These are phyloP conservation scores for Ambastaia sidthimunki DNA, from an alignment of 2,797 vertebrate species.

Conservation along the genomic window DNA sequence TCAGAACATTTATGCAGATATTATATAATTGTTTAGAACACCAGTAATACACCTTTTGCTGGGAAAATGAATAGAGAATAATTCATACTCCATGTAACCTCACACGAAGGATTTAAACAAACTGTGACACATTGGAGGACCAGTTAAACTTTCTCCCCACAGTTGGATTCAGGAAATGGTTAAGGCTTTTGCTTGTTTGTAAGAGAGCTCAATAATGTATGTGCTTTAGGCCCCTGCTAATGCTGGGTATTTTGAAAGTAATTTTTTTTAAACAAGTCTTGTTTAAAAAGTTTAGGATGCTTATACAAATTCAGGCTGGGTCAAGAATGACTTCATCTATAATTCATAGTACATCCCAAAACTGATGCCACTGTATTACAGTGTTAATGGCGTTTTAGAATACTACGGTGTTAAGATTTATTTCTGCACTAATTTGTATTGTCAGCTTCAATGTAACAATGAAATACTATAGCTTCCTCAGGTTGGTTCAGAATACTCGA, in stretches of 20 bases:
- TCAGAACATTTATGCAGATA: constrained; percentile 42
- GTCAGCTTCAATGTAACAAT: constrained; percentile 7
- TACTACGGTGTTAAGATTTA: constrained; percentile 8
- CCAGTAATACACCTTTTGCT: constrained; percentile 22
- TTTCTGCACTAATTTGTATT: constrained; percentile 39
- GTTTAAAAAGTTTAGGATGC: constrained; percentile 16
- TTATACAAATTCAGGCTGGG: background rate
- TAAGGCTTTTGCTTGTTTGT: constrained; percentile 11
- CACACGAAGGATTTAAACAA: constrained; percentile 70
- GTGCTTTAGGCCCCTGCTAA: constrained; percentile 26
- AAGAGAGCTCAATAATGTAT: constrained; percentile 29
- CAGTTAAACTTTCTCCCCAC: constrained; percentile 52
- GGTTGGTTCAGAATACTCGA: constrained; percentile 29
- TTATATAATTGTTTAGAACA: constrained; percentile 18
- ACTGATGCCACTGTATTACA: background rate
- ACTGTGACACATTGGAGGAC: constrained; percentile 74
- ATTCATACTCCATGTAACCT: constrained; percentile 35
- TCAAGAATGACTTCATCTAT: background rate
- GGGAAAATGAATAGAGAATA: constrained; percentile 39
- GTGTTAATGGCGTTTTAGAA: constrained; percentile 12
- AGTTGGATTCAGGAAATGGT: constrained; percentile 45
- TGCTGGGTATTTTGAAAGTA: too few species aligned
- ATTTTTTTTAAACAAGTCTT: background rate
- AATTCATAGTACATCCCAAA: background rate
- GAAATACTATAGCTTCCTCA: constrained; percentile 34